Evolutionary conservation across 2,113 vertebrate genomes (phyloP).

Genomic region (Pteruthius melanotis): DNA sequence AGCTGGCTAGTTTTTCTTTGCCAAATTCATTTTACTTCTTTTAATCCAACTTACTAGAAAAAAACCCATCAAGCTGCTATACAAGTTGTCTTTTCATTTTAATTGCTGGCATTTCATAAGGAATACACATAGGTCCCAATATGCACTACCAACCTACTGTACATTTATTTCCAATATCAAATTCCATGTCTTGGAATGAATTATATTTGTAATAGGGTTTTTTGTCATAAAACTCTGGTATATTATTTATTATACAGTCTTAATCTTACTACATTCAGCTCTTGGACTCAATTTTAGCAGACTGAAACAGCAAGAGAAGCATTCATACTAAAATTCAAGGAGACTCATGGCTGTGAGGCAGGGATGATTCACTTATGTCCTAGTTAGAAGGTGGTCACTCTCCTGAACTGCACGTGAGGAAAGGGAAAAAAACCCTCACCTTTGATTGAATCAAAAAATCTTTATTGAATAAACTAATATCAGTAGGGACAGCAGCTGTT

Average conservation of each 20-base stretch:
- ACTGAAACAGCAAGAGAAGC: neutral
- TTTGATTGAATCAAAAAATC: neutral
- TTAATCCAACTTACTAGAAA: neutral
- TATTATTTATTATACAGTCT: conserved; percentile 17
- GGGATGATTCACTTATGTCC: neutral
- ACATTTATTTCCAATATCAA: neutral
- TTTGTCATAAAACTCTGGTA: neutral
- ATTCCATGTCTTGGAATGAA: conserved; percentile 17
- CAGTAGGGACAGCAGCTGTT: neutral
- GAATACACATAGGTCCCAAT: neutral
- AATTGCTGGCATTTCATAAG: conserved; percentile 15
- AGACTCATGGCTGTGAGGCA: neutral
- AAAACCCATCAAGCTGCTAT: neutral
- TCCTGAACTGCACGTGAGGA: neutral
- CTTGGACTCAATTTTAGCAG: neutral
- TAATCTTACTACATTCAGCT: conserved; percentile 12
- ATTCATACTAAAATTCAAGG: neutral
- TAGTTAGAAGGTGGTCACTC: neutral
- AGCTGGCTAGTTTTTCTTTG: conserved; percentile 7
- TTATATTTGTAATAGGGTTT: neutral
- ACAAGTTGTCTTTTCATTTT: conserved; percentile 3
- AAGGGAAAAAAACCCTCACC: neutral
- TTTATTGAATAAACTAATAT: neutral
- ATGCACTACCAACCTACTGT: conserved; percentile 2
- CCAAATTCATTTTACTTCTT: neutral